Evolutionary conservation across 2,113 vertebrate species (phyloP).

Genomic region (Kobus ellipsiprymnus): DNA sequence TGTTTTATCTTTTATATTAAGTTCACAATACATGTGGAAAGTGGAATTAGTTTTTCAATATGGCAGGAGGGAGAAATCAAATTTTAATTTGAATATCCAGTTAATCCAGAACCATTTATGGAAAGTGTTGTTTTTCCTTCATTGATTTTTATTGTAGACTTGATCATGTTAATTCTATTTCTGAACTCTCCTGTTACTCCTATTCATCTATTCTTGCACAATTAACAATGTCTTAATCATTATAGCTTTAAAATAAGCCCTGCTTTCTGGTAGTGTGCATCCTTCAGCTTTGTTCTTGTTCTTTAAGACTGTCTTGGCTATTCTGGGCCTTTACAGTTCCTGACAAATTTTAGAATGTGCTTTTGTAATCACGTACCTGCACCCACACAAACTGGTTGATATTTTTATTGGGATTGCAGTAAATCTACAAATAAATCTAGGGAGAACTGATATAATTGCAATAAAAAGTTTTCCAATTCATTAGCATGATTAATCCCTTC

Average conservation of each 20-base stretch:
- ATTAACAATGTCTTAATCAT: background rate
- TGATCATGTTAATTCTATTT: background rate
- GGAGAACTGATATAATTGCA: background rate
- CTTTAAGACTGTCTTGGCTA: background rate
- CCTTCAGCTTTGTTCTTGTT: background rate
- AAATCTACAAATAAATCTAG: background rate
- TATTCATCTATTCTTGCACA: background rate
- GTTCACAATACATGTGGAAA: background rate
- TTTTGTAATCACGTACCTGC: background rate
- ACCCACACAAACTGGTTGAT: background rate
- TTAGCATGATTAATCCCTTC: background rate
- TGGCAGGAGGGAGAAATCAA: background rate
- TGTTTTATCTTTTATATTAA: background rate
- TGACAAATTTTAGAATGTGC: conserved; percentile 8
- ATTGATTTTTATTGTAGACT: background rate
- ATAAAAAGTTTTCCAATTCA: background rate
- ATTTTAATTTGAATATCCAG: background rate
- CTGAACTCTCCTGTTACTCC: background rate
- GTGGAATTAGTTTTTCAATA: background rate
- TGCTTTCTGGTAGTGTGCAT: background rate
- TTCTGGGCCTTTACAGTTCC: background rate
- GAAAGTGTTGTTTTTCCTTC: background rate
- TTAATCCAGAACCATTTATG: background rate
- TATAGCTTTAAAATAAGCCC: background rate
- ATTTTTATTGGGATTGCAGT: background rate